Base-by-base conservation (phyloP, 2,113 vertebrate genomes). In the Brachionichthys hirsutus region DNA sequence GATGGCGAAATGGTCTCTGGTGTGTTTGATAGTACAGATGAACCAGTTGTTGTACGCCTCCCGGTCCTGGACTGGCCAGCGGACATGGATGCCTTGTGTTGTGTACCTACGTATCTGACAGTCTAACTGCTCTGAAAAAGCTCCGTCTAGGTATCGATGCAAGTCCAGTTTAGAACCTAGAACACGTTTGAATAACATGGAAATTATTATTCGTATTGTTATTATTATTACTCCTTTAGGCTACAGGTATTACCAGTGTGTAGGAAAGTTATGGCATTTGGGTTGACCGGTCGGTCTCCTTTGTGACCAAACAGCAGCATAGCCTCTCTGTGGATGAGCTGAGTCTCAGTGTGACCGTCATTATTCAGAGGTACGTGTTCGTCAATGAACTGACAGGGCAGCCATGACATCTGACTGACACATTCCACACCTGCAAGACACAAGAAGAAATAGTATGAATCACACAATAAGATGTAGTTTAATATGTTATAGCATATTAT, bases 81-180 rank as follows among this genome's bases (percentile, higher is more conserved):
- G 58, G 40, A 85, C 62, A 38, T 88, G 76, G 11, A 77, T 84
- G 9, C 84, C 80, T 2, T 55, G 54, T 6, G 89, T 86, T 11
- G 71, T 87, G 80, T 90, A 90, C 22, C 89, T 77, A 9, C 60
- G 89, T 44, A 93, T 56, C 48, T 86, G 82, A 73, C 92, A 94
- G 24, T 88, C 67, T 22, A 92, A 4, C 2, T 71, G 38, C 0
- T 90, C 71, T 1, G 41, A 34, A 0, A 72, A 80, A 17, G 15
- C 50, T 8, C 66, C 77, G 1, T 86, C 59, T 7, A 84, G 0
- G 18, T 85, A 80, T 3, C 35, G 68, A 47, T 80, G 71, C 43
- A 92, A 54, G 35, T 92, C 90, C 62, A 87, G 10, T 9, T 86
- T 87, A 4, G 86, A 82, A 3, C 54, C 92, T 92, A 45, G 1